Base-by-base conservation (phyloP, 2,797 vertebrate genomes). In the Eospalax fontanierii region DNA sequence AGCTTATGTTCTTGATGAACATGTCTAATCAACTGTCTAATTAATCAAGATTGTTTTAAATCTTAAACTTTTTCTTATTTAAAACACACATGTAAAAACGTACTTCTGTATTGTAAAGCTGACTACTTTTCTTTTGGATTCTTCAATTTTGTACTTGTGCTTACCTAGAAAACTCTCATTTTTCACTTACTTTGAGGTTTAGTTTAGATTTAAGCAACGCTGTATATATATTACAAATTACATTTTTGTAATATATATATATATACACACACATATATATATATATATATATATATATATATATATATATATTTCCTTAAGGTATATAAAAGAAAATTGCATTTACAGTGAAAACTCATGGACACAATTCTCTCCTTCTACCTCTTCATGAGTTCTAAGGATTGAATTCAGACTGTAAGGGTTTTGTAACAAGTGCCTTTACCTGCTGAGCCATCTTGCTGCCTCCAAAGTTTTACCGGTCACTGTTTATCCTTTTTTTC, bases 1-100 rank as follows among this genome's bases (percentile, higher is more conserved):
- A 86, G n/a, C 21, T 84, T 46, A 66, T 83, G 61, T 63, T 86
- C 84, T 83, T 82, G 28, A 94, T 82, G 84, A 94, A 75, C 46
- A 59, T 43, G 12, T 84, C 40, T 79, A 57, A 89, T 35, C 6
- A 85, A 54, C 75, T 43, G 12, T 84, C 40, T 79, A 57, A 89
- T 35, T 4, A 85, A 54, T 79, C 1, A 83, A 81, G 88, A 59
- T 46, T 93, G n/a, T 40, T 80, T 95, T 85, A 91, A 16, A 3
- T 38, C 12, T 78, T 85, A 89, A 71, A 46, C 61, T 74, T 87
- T 94, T 68, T 40, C 30, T 68, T 33, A 93, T 33, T 94, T 93
- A 74, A 80, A 82, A 54, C 54, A 26, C 7, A 28, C 2, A 87
- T 81, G 94, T 86, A 46, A 81, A 93, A 90, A 71, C 35, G 43